phyloP scores from a whole-genome alignment of 2,113 vertebrate genomes.

The Uropsilus gracilis region DNA sequence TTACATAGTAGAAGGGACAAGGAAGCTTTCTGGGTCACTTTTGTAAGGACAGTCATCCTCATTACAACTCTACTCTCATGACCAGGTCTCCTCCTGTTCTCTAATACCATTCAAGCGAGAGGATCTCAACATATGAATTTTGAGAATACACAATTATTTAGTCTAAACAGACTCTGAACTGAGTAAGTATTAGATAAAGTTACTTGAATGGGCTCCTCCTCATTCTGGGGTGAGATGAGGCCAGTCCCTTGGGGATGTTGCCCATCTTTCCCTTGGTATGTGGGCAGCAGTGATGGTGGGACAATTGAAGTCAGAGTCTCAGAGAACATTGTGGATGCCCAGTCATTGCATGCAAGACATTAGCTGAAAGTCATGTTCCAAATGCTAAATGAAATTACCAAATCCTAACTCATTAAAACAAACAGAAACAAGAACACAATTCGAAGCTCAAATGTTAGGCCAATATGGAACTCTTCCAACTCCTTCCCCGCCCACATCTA shows the following conservation, averaged over 20 bases:
- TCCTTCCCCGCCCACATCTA: constrained; percentile 25
- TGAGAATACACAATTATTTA: background rate
- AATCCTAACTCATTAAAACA: constrained; percentile 1
- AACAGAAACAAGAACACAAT: background rate
- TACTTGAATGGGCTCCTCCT: background rate
- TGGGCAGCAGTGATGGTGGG: background rate
- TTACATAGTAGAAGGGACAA: background rate
- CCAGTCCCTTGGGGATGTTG: background rate
- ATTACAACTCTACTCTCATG: background rate
- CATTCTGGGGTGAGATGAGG: background rate
- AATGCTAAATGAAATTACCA: background rate
- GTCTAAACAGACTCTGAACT: background rate
- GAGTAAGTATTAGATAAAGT: background rate
- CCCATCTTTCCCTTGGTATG: background rate
- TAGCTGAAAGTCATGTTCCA: background rate
- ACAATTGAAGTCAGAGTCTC: background rate
- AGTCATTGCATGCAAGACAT: background rate
- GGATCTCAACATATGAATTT: background rate
- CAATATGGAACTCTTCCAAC: background rate
- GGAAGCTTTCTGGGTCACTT: background rate
- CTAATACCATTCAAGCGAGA: background rate
- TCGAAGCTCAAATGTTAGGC: background rate
- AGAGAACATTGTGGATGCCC: background rate
- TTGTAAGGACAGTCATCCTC: background rate
- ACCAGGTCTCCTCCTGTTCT: background rate